Evolutionary conservation across 2,888 invertebrate species (phyloP).

Genomic region (Chloromyia formosa): DNA sequence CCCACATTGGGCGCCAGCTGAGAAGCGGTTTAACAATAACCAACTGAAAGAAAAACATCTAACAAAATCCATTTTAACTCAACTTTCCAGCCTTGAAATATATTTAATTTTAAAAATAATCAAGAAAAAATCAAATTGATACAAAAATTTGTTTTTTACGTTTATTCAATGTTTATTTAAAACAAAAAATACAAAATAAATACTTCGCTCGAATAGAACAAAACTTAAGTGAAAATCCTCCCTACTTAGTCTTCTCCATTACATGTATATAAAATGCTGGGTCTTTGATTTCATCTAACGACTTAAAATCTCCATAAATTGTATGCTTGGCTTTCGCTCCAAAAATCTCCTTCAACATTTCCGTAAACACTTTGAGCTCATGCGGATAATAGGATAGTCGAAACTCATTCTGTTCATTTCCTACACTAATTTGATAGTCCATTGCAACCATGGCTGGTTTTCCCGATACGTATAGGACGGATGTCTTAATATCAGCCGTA

Average conservation of each 20-base stretch:
- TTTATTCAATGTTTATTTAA: neutral
- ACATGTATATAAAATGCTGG: slow-evolving; percentile 90
- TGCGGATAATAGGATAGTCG: slow-evolving; percentile 90
- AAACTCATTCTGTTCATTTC: slow-evolving; percentile 74
- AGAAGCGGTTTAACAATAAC: too few relatives aligned
- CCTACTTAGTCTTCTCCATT: slow-evolving; percentile 69
- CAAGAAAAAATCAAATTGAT: too few relatives aligned
- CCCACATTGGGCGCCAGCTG: too few relatives aligned
- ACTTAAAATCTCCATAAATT: slow-evolving; percentile 85
- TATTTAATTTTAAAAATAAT: too few relatives aligned
- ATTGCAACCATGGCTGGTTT: slow-evolving; percentile 80
- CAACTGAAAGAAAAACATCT: too few relatives aligned
- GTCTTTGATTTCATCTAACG: slow-evolving; percentile 69
- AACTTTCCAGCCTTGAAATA: too few relatives aligned
- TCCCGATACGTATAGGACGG: slow-evolving; percentile 81
- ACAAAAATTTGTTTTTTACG: neutral
- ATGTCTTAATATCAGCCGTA: slow-evolving; percentile 84
- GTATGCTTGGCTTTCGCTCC: slow-evolving; percentile 71
- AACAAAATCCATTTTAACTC: too few relatives aligned
- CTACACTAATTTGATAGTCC: slow-evolving; percentile 80
- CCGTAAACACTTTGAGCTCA: slow-evolving; percentile 74
- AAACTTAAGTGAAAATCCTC: neutral
- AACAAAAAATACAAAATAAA: slow-evolving; percentile 2
- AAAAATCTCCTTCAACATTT: slow-evolving; percentile 77
- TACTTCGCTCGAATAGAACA: neutral